Evolutionary conservation across 1,140 invertebrate species (phyloP).

Genomic region (Antheraea mylitta): DNA sequence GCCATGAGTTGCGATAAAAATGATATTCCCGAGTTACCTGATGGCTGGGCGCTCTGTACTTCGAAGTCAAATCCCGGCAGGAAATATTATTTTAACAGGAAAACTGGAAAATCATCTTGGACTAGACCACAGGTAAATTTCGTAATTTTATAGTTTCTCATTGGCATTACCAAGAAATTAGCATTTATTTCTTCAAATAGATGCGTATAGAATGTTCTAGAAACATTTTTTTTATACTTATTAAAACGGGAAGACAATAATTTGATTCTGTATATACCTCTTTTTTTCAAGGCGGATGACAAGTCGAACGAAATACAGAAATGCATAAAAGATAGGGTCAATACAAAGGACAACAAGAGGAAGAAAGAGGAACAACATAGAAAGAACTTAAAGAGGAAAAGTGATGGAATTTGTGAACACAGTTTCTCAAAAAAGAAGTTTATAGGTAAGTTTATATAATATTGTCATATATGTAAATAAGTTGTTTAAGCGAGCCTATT

Average conservation of each 20-base stretch:
- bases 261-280: not conserved
- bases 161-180: not conserved
- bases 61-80: slow-evolving; percentile 69
- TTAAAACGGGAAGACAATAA: not conserved
- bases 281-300: slow-evolving; percentile 41
- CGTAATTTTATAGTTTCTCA: slow-evolving; percentile 25
- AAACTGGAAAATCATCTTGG: slow-evolving; percentile 70
- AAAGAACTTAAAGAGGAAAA: slow-evolving; percentile 53
- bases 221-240: not conserved
- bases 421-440: slow-evolving; percentile 38
- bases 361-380: slow-evolving; percentile 41
- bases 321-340: slow-evolving; percentile 41
- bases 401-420: slow-evolving; percentile 35
- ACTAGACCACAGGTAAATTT: slow-evolving; percentile 61
- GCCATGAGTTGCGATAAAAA: slow-evolving; percentile 52
- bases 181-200: not conserved
- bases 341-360: slow-evolving; percentile 34
- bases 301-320: slow-evolving; percentile 34
- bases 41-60: slow-evolving; percentile 62
- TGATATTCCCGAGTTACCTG: slow-evolving; percentile 41
- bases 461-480: no score
- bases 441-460: not conserved
- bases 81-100: slow-evolving; percentile 69
- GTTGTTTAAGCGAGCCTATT: no score
- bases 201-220: slow-evolving; percentile 13